Evolutionary conservation across 1,140 invertebrate species (phyloP).

Genomic region (Drosophila malerkotliana): DNA sequence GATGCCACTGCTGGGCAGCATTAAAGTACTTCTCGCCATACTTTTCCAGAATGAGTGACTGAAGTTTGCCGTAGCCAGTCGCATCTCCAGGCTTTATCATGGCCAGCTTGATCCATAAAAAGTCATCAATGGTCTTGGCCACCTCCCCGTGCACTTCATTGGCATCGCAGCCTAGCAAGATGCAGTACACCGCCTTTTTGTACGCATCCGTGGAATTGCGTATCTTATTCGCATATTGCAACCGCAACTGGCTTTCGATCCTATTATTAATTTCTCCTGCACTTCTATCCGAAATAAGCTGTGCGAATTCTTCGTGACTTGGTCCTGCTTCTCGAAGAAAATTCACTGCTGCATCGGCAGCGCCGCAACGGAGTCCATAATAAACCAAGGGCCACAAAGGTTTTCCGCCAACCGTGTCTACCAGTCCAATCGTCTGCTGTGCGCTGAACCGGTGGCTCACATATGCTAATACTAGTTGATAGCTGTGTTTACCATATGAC

Average conservation of each 20-base stretch:
- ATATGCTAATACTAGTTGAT: slow-evolving; percentile 92
- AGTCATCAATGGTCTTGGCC: slow-evolving; percentile 96
- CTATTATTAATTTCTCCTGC: slow-evolving; percentile 85
- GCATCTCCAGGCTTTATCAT: slow-evolving; percentile 87
- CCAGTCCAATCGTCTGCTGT: slow-evolving; percentile 86
- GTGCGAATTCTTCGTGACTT: slow-evolving; percentile 85
- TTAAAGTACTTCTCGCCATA: slow-evolving; percentile 97
- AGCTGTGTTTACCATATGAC: slow-evolving; percentile 93
- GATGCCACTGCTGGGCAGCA: slow-evolving; percentile 94
- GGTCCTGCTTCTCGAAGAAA: slow-evolving; percentile 89
- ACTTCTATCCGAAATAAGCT: slow-evolving; percentile 85
- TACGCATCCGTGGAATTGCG: slow-evolving; percentile 91
- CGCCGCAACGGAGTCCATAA: slow-evolving; percentile 95
- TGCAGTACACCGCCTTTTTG: slow-evolving; percentile 91
- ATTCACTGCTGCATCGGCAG: slow-evolving; percentile 91
- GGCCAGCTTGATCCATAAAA: slow-evolving; percentile 96
- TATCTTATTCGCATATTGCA: slow-evolving; percentile 91
- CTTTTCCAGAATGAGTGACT: slow-evolving; percentile 93
- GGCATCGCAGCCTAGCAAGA: slow-evolving; percentile 94
- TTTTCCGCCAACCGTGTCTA: slow-evolving; percentile 91
- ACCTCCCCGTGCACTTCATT: slow-evolving; percentile 95
- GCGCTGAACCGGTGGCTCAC: slow-evolving; percentile 87
- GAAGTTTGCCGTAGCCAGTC: slow-evolving; percentile 85
- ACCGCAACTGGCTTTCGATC: slow-evolving; percentile 88
- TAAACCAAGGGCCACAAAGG: slow-evolving; percentile 94